Percentiles rank a stretch among this genome's conserved stretches.
Conservation (phyloP, 2,113 vertebrate species). For the Plectropomus leopardus region DNA sequence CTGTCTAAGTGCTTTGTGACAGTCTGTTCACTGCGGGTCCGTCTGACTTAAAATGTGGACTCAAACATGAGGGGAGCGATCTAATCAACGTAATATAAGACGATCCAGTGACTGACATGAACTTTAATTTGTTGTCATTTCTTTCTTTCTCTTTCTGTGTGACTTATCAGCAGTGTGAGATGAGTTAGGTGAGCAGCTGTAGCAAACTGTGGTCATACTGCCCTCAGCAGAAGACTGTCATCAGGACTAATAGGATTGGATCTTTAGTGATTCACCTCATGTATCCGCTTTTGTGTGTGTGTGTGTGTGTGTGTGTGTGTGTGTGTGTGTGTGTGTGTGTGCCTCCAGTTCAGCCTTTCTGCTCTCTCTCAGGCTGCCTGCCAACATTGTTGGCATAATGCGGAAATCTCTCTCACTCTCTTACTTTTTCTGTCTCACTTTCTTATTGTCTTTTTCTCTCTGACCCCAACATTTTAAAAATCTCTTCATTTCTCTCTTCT, state of each 20-base stretch:
- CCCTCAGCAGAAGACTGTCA: constrained; percentile 35
- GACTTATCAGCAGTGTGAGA: constrained; percentile 19
- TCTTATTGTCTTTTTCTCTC: constrained; percentile 10
- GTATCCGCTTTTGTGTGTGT: constrained; percentile 24
- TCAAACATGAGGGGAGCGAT: background rate
- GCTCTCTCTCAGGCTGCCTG: constrained; percentile 49
- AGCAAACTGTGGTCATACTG: constrained; percentile 19
- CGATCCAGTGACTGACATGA: background rate
- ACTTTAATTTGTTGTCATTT: background rate
- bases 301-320: constrained; percentile 25
- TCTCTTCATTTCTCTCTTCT: constrained; percentile 6
- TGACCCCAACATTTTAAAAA: background rate
- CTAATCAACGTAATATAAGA: background rate
- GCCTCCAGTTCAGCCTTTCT: constrained; percentile 8
- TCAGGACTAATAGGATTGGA: constrained; percentile 62
- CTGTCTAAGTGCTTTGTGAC: background rate
- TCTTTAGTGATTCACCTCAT: constrained; percentile 47
- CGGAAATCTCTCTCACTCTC: constrained; percentile 53
- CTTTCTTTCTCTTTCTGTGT: background rate
- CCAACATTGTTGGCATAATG: constrained; percentile 68
- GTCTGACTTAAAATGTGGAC: background rate
- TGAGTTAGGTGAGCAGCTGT: constrained; percentile 40
- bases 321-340: constrained; percentile 1
- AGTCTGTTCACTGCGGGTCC: background rate
- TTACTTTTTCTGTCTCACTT: constrained; percentile 2